Evolutionary conservation across 1,140 invertebrate species (phyloP).

Genomic region (Caenorhabditis briggsae): DNA sequence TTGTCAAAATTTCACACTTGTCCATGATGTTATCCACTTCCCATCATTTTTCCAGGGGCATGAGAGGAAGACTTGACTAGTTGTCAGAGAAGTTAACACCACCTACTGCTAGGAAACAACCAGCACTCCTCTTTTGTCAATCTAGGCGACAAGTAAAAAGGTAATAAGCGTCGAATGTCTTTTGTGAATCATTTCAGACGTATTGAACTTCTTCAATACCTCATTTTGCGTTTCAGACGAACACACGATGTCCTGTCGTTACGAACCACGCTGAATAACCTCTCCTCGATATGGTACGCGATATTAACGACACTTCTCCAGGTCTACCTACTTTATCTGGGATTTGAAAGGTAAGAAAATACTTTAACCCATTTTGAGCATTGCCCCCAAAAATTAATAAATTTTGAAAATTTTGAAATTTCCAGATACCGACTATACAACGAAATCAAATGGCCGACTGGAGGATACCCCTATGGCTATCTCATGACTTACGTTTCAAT

Average conservation of each 20-base stretch:
- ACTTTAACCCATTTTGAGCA: too few relatives aligned
- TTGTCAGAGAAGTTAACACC: not conserved
- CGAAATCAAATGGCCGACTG: slow-evolving; percentile 77
- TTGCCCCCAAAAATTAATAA: too few relatives aligned
- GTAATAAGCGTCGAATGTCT: slow-evolving; percentile 13
- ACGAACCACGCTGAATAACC: slow-evolving; percentile 52
- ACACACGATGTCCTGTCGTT: slow-evolving; percentile 17
- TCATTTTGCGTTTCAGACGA: not conserved
- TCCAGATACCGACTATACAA: slow-evolving; percentile 74
- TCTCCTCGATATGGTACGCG: slow-evolving; percentile 71
- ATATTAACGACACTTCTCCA: slow-evolving; percentile 70
- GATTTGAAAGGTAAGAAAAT: slow-evolving; percentile 69
- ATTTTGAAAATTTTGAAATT: too few relatives aligned
- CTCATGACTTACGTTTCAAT: slow-evolving; percentile 70
- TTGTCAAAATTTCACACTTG: slow-evolving; percentile 44
- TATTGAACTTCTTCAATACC: not conserved
- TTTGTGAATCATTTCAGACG: slow-evolving; percentile 18
- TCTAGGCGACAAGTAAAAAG: not conserved
- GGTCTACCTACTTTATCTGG: slow-evolving; percentile 74
- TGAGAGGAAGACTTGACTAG: slow-evolving; percentile 51
- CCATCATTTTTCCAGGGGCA: slow-evolving; percentile 36
- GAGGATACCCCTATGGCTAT: slow-evolving; percentile 71
- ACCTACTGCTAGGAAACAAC: not conserved
- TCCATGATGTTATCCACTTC: not conserved
- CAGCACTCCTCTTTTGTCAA: not conserved